Evolutionary conservation across 2,888 invertebrate genomes (phyloP).

Genomic region (Phasia obesa): DNA sequence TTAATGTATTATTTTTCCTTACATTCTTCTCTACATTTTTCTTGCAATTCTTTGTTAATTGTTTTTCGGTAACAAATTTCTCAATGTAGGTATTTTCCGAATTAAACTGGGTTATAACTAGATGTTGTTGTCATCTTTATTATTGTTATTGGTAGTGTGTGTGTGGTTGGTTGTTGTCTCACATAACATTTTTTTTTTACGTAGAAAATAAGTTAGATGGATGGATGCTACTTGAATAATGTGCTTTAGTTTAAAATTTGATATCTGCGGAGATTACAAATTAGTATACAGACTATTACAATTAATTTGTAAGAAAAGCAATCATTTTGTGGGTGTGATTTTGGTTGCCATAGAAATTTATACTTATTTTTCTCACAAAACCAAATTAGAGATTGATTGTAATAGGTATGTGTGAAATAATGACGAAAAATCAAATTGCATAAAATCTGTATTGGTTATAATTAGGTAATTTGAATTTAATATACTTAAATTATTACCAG

Average conservation of each 20-base stretch:
- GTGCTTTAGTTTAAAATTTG: background rate
- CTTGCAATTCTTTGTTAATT: constrained; percentile 36
- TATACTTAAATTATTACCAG: too few relatives aligned
- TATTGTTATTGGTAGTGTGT: background rate
- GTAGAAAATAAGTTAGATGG: constrained; percentile 44
- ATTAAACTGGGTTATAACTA: constrained; percentile 59
- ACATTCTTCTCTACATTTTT: background rate
- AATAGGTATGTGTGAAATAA: constrained; percentile 15
- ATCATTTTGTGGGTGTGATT: background rate
- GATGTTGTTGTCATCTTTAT: constrained; percentile 36
- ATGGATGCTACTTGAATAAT: background rate
- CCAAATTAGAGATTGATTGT: background rate
- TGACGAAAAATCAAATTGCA: background rate
- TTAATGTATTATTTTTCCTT: constrained; percentile 35
- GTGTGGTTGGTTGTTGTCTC: constrained; percentile 59
- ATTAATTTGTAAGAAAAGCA: background rate
- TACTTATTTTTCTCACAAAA: constrained; percentile 7
- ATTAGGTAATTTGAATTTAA: constrained; percentile 15
- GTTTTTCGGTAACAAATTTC: background rate
- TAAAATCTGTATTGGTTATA: background rate
- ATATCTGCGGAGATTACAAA: background rate
- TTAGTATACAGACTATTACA: background rate
- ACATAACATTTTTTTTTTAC: constrained; percentile 44
- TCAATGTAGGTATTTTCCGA: constrained; percentile 17
- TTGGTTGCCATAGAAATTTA: constrained; percentile 10